Base-by-base conservation (phyloP, 1,140 invertebrate species). In the Aphaenogaster floridana region DNA sequence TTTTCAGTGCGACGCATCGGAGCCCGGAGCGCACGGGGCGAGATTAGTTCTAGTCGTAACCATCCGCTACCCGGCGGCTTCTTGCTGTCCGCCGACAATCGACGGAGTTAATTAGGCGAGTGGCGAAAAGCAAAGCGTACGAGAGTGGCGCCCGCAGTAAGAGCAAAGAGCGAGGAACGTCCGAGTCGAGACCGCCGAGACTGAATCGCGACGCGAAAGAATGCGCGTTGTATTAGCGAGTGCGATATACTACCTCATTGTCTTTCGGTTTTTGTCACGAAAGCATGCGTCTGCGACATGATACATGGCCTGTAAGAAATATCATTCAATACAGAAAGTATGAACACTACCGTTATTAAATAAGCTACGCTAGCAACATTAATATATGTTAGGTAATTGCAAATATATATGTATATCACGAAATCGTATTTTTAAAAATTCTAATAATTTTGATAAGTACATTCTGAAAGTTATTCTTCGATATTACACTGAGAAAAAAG, bases 21-120 rank as follows among this genome's bases (percentile, higher is more conserved):
- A 8, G 39, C 15, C 21, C 52, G 39, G 36, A 63, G 54, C 42
- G 21, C 39, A 52, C 78, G 50, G 50, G 13, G 39, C 50, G 77
- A 86, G 86, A 92, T 91, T 90, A 89, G 89, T 91, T 91, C 89
- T 91, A 91, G 81, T 86, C 86, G 52, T 83, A 87, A 87, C 57
- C 54, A 57, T 48, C 52, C 59, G 36, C 59, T 59, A 61, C 48
- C 61, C 64, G 28, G 36, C 13, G 78, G 63, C 45, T 89, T 89
- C 88, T 92, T 87, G 78, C 78, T 50, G 17, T 54, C n/a, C 54
- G 69, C 86, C 81, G 89, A 90, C 88, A 90, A 87, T 91, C 87
- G 88, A 74, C 64, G 54, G 64, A 92, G 89, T 92, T 92, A 92
- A 92, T 92, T 92, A 89, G 91, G 64, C 76, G 81, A 80, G 45